These are phyloP conservation scores for Petrolisthes manimaculis DNA, from an alignment of 2,888 invertebrate genomes.

Conservation along the genomic window DNA sequence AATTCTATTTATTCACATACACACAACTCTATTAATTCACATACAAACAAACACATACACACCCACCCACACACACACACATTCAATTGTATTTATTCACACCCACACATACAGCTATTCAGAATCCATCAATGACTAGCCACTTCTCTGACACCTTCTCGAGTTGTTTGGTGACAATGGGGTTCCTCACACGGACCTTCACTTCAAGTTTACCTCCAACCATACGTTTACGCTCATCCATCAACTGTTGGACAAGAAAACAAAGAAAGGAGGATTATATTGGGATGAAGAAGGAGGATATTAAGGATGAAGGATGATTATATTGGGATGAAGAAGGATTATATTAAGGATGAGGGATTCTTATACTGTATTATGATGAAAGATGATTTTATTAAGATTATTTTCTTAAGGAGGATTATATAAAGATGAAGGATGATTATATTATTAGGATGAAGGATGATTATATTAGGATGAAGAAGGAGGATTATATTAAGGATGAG, in stretches of 20 bases:
- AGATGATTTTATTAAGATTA: neutral
- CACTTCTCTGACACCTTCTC: constrained; percentile 91
- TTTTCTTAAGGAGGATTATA: neutral
- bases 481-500: neutral
- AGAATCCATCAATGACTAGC: constrained; percentile 79
- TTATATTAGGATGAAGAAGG: neutral
- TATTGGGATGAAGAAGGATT: neutral
- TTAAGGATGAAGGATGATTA: neutral
- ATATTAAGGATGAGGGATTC: neutral
- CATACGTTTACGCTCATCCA: constrained; percentile 87
- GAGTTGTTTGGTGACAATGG: constrained; percentile 88
- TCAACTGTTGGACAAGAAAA: constrained; percentile 75
- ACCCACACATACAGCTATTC: neutral
- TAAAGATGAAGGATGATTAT: neutral
- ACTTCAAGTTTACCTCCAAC: constrained; percentile 92
- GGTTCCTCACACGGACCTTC: constrained; percentile 87
- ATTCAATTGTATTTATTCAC: too few relatives aligned
- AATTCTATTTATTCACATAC: too few relatives aligned
- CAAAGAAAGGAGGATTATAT: neutral
- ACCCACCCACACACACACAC: too few relatives aligned
- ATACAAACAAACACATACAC: too few relatives aligned
- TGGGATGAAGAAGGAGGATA: too few relatives aligned
- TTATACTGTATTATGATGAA: neutral
- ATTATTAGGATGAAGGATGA: too few relatives aligned
- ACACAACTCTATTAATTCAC: too few relatives aligned